Conservation (phyloP, 2,113 vertebrate species). For the Climacteris rufus region DNA sequence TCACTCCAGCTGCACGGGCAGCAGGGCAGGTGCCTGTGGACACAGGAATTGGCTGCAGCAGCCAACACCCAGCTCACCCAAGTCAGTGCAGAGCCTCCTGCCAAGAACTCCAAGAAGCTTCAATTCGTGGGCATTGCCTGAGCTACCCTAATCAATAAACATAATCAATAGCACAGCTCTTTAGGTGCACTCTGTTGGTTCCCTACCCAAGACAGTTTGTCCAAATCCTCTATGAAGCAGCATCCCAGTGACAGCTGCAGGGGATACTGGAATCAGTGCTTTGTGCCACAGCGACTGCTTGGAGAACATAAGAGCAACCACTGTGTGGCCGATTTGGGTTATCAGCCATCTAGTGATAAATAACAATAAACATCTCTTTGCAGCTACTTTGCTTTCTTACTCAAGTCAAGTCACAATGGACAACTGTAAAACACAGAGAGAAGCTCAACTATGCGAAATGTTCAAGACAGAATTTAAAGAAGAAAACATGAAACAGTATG, state of each 20-base stretch:
- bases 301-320: neutral
- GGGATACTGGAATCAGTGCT: neutral
- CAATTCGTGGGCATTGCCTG: neutral
- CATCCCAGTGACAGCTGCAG: neutral
- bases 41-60: neutral
- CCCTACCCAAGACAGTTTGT: neutral
- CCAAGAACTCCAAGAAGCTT: neutral
- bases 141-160: neutral
- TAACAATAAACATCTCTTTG: neutral
- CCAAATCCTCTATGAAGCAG: neutral
- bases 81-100: neutral
- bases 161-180: neutral
- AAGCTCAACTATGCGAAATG: neutral
- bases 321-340: neutral
- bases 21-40: neutral
- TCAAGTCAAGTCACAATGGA: neutral
- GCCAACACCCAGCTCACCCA: neutral
- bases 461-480: neutral
- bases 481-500: neutral
- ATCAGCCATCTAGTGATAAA: neutral
- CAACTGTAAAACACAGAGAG: neutral
- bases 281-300: neutral
- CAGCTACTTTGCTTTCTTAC: neutral
- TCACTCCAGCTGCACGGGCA: neutral
- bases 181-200: neutral